Evolutionary conservation across 2,797 vertebrate genomes (phyloP).

Genomic region (Petrocephalus schoutedeni): DNA sequence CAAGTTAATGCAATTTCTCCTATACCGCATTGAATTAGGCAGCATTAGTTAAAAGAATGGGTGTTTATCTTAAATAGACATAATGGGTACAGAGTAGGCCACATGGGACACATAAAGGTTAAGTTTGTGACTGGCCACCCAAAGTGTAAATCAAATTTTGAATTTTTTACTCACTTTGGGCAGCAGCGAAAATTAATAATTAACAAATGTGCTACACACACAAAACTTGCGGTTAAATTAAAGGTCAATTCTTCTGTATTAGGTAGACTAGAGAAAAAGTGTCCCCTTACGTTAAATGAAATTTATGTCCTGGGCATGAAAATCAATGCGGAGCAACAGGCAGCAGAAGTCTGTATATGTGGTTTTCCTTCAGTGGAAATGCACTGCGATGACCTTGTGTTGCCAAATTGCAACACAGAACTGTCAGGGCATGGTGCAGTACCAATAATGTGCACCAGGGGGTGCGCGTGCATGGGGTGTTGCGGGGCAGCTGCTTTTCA

Average conservation of each 20-base stretch:
- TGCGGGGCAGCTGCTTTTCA: background rate
- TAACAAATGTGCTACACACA: background rate
- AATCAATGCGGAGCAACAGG: background rate
- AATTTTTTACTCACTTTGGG: background rate
- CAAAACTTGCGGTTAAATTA: background rate
- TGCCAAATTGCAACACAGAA: background rate
- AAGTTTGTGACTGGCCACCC: background rate
- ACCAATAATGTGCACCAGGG: background rate
- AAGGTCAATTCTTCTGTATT: background rate
- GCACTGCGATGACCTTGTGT: background rate
- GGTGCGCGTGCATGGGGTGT: background rate
- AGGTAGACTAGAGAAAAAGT: background rate
- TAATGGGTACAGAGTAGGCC: background rate
- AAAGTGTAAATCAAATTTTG: background rate
- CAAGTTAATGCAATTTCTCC: background rate
- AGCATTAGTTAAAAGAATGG: background rate
- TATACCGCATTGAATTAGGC: background rate
- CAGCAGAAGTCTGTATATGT: background rate
- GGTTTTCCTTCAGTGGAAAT: background rate
- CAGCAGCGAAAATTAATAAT: background rate
- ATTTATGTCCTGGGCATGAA: background rate
- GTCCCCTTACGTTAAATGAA: background rate
- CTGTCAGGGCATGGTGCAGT: background rate
- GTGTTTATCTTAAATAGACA: background rate
- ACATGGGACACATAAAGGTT: background rate